phyloP scores from a whole-genome alignment of 2,797 vertebrate species.

The Xerus rutilus region DNA sequence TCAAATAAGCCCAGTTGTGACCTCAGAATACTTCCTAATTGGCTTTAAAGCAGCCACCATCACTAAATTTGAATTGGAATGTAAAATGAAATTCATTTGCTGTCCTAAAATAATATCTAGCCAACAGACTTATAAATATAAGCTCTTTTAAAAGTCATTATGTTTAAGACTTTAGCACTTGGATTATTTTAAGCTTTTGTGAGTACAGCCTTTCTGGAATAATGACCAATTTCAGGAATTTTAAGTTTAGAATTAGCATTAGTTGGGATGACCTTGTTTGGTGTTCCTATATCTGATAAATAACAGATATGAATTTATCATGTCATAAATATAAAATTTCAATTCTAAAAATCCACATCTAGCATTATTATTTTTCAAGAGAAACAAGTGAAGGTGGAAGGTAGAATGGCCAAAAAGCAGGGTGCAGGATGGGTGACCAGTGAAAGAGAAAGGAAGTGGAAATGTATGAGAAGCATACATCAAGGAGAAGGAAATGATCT shows the following conservation, averaged over 20 bases:
- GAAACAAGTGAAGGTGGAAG: not conserved
- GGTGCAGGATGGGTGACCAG: not conserved
- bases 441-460: not conserved
- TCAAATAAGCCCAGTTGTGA: not conserved
- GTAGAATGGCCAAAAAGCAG: not conserved
- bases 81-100: conserved; percentile 41
- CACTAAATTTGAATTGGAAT: not conserved
- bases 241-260: conserved; percentile 23
- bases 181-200: conserved; percentile 14
- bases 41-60: not conserved
- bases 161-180: conserved; percentile 35
- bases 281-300: not conserved
- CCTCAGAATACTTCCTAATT: not conserved
- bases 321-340: not conserved
- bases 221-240: conserved; percentile 48
- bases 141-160: not conserved
- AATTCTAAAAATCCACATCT: not conserved
- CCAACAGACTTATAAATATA: not conserved
- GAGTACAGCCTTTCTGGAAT: not conserved
- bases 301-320: not conserved
- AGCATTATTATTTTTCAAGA: not conserved
- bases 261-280: not conserved
- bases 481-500: not conserved
- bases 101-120: not conserved
- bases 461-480: not conserved